phyloP scores from a whole-genome alignment of 2,888 invertebrate species.

The Perdita meconis region DNA sequence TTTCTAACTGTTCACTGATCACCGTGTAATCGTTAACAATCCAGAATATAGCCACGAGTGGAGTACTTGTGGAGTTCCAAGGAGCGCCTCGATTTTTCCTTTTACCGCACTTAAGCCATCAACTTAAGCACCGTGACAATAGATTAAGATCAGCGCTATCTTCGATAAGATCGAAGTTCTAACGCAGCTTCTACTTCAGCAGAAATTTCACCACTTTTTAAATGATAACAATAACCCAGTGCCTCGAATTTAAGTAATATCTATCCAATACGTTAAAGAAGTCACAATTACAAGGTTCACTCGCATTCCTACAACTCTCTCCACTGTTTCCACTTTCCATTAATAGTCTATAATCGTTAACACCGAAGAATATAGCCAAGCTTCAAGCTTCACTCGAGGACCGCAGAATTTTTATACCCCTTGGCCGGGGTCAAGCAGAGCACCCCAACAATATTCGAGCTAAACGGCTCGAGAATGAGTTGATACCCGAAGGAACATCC shows the following conservation, averaged over 20 bases:
- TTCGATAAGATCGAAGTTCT: constrained; percentile 23
- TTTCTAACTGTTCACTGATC: neutral
- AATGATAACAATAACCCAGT: too few species aligned
- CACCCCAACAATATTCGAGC: neutral
- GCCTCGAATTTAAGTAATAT: neutral
- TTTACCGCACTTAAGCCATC: constrained; percentile 2
- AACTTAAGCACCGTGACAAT: constrained; percentile 13
- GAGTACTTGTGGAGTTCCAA: neutral
- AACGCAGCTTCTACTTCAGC: too few species aligned
- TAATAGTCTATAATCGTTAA: constrained; percentile 1
- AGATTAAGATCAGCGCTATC: neutral
- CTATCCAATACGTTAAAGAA: neutral
- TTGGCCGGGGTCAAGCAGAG: neutral
- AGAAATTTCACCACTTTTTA: neutral
- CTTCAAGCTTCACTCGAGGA: too few species aligned
- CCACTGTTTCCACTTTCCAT: neutral
- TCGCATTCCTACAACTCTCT: neutral
- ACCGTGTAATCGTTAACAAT: constrained; percentile 17
- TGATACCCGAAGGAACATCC: constrained; percentile 26
- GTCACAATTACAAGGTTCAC: too few species aligned
- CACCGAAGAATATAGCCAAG: neutral
- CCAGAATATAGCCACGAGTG: neutral
- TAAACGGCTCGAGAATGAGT: constrained; percentile 38
- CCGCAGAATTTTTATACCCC: too few species aligned
- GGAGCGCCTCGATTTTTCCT: neutral